Conservation (phyloP, 2,113 vertebrate species). For the Microtus pennsylvanicus region DNA sequence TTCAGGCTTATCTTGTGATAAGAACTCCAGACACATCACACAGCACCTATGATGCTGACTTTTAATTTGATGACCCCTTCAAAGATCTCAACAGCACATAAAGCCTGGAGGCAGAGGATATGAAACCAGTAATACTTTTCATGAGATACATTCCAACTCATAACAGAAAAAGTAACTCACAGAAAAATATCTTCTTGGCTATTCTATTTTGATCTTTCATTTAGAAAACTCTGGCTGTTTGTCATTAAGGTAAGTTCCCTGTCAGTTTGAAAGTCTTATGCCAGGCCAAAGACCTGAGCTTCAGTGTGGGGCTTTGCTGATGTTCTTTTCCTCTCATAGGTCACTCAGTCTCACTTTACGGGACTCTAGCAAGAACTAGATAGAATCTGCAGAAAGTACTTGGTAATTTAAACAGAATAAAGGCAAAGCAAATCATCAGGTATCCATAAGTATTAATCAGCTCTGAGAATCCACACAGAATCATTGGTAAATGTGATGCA, state of each 20-base stretch:
- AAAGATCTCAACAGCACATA: not conserved
- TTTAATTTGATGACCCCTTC: not conserved
- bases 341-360: not conserved
- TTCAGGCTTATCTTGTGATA: not conserved
- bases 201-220: not conserved
- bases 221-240: conserved; percentile 1
- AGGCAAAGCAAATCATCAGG: not conserved
- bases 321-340: not conserved
- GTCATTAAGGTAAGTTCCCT: conserved; percentile 27
- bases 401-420: not conserved
- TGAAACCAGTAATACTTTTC: not conserved
- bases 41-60: not conserved
- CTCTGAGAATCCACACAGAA: not conserved
- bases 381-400: not conserved
- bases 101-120: not conserved
- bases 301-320: not conserved
- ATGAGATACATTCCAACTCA: not conserved
- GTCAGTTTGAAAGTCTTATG: not conserved
- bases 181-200: not conserved
- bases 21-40: not conserved
- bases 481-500: not conserved
- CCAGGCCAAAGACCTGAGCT: not conserved
- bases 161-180: not conserved
- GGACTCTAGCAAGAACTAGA: not conserved
- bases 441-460: not conserved